Percentiles rank a stretch among this genome's conserved stretches.
These are phyloP conservation scores for Lottia gigantea DNA, from an alignment of 2,888 invertebrate genomes.

Conservation along the genomic window DNA sequence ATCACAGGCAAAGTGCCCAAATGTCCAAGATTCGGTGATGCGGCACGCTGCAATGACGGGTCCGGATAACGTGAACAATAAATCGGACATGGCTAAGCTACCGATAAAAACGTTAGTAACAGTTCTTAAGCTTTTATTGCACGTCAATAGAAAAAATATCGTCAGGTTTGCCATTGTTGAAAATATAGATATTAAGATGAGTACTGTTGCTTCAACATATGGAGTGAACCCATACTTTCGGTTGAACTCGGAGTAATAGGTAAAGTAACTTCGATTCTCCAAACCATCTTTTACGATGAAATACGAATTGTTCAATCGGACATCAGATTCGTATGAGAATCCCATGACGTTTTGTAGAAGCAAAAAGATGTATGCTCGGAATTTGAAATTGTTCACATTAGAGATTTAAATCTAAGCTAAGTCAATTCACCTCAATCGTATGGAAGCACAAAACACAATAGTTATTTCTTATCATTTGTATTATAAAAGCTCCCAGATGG, in stretches of 20 bases:
- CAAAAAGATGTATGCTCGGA: neutral
- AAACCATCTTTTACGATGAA: constrained; percentile 42
- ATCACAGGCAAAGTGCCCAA: constrained; percentile 48
- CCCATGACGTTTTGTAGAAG: constrained; percentile 1
- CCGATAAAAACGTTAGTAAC: constrained; percentile 50
- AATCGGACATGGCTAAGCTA: constrained; percentile 51
- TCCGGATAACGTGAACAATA: constrained; percentile 42
- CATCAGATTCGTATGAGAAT: neutral
- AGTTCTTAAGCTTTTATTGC: constrained; percentile 31
- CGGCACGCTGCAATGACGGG: constrained; percentile 49
- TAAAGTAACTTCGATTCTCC: constrained; percentile 48
- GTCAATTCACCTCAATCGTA: too few relatives aligned
- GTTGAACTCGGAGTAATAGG: constrained; percentile 52
- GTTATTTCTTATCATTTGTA: too few relatives aligned
- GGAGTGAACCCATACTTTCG: constrained; percentile 20
- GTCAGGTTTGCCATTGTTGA: constrained; percentile 39
- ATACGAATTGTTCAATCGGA: constrained; percentile 36
- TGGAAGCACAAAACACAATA: too few relatives aligned
- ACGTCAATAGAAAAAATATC: constrained; percentile 37
- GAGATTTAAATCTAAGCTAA: too few relatives aligned
- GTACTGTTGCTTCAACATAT: constrained; percentile 38
- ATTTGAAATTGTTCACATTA: too few relatives aligned
- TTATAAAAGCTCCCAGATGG: too few relatives aligned
- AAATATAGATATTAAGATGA: constrained; percentile 35
- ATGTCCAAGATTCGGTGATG: constrained; percentile 48